Evolutionary conservation across 1,140 invertebrate species (phyloP).

Genomic region (Bombus terrestris): DNA sequence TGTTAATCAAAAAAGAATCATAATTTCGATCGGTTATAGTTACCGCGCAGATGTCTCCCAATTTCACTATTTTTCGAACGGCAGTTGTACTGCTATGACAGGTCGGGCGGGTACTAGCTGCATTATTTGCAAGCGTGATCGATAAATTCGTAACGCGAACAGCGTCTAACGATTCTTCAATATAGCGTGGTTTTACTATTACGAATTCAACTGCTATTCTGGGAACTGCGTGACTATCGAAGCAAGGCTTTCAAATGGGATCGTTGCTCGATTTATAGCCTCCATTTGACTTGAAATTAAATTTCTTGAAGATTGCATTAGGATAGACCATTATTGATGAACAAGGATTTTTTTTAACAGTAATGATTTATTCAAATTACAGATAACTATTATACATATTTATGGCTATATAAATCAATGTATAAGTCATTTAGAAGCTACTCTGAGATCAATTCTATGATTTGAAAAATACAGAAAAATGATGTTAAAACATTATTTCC

Average conservation of each 20-base stretch:
- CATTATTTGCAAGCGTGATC: neutral
- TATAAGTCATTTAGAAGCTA: neutral
- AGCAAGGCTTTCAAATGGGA: neutral
- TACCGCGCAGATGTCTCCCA: neutral
- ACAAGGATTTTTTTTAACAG: neutral
- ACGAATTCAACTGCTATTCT: neutral
- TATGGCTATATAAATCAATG: neutral
- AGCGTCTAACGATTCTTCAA: neutral
- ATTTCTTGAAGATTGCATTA: neutral
- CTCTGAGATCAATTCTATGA: too few relatives aligned
- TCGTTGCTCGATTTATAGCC: neutral
- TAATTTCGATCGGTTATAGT: neutral
- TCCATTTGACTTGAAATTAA: neutral
- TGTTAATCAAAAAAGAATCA: conserved; percentile 16
- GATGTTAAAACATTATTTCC: too few relatives aligned
- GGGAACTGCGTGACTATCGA: neutral
- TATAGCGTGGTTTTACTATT: neutral
- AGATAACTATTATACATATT: neutral
- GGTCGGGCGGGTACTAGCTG: neutral
- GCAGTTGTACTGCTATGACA: too few relatives aligned
- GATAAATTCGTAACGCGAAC: neutral
- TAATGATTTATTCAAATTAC: neutral
- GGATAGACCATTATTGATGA: neutral
- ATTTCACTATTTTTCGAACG: neutral
- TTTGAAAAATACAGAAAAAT: too few relatives aligned